These are phyloP conservation scores for Psittacula cyanocephala DNA, from an alignment of 2,113 vertebrate species.

Conservation along the genomic window DNA sequence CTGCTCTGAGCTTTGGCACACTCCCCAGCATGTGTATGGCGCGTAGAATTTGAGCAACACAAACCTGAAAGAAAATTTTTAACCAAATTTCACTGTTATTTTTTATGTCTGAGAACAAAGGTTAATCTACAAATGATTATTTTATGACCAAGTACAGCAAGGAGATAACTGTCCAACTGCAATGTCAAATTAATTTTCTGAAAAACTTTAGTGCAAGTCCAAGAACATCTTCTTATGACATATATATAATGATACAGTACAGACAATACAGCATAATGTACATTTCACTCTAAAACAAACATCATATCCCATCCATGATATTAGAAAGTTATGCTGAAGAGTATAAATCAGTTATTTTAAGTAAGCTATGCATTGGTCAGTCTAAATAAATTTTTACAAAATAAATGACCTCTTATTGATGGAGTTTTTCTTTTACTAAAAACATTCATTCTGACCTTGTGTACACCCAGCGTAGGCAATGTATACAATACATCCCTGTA, in stretches of 20 bases:
- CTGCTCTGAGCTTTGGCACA: slow-evolving; percentile 80
- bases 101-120: neutral
- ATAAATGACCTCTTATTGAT: neutral
- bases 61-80: slow-evolving; percentile 79
- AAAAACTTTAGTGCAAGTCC: neutral
- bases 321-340: neutral
- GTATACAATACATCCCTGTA: slow-evolving; percentile 84
- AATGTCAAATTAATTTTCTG: neutral
- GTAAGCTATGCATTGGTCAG: neutral
- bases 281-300: neutral
- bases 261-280: neutral
- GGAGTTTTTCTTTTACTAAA: neutral
- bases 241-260: neutral
- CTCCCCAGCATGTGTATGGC: slow-evolving; percentile 83
- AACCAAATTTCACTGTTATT: neutral
- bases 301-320: neutral
- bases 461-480: slow-evolving; percentile 87
- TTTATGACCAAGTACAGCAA: neutral
- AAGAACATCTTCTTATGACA: neutral
- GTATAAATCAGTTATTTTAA: neutral
- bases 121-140: neutral
- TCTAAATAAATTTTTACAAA: neutral
- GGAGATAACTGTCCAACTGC: neutral
- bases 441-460: slow-evolving; percentile 82
- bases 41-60: slow-evolving; percentile 86